Evolutionary conservation across 1,140 invertebrate species (phyloP).

Genomic region (Lepidotrigona ventralis): DNA sequence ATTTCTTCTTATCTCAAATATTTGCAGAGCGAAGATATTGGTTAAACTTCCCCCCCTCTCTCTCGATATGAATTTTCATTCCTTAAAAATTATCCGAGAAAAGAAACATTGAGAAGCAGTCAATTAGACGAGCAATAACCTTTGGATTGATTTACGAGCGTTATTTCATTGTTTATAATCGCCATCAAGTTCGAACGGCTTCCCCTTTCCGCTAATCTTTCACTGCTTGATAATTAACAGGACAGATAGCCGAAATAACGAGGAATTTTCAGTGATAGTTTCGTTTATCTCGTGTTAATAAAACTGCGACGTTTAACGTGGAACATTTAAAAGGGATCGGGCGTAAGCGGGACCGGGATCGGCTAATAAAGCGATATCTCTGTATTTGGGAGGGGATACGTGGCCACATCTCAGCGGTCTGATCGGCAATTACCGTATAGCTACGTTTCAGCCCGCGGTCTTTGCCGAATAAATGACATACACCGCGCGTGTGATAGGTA

Average conservation of each 20-base stretch:
- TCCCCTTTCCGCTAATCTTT: background rate
- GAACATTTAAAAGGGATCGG: background rate
- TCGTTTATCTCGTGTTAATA: conserved; percentile 28
- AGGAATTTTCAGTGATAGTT: background rate
- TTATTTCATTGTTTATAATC: conserved; percentile 18
- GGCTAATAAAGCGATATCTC: conserved; percentile 54
- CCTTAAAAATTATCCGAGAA: background rate
- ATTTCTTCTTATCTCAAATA: conserved; percentile 34
- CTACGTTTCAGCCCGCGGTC: conserved; percentile 36
- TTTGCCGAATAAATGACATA: conserved; percentile 56
- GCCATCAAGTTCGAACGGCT: background rate
- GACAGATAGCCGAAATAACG: background rate
- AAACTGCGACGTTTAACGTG: conserved; percentile 20
- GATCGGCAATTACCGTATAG: conserved; percentile 53
- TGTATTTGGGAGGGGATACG: background rate
- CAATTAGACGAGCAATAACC: conserved; percentile 16
- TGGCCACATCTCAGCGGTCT: conserved; percentile 41
- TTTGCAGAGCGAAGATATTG: conserved; percentile 20
- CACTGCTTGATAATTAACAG: conserved; percentile 27
- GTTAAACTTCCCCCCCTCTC: background rate
- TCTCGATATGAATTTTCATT: conserved; percentile 10
- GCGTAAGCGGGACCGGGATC: conserved; percentile 2
- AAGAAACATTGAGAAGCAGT: background rate
- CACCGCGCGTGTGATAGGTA: conserved; percentile 53
- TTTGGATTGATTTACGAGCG: background rate